Evolutionary conservation across 2,113 vertebrate species (phyloP).

Genomic region (Corydoras sp.): DNA sequence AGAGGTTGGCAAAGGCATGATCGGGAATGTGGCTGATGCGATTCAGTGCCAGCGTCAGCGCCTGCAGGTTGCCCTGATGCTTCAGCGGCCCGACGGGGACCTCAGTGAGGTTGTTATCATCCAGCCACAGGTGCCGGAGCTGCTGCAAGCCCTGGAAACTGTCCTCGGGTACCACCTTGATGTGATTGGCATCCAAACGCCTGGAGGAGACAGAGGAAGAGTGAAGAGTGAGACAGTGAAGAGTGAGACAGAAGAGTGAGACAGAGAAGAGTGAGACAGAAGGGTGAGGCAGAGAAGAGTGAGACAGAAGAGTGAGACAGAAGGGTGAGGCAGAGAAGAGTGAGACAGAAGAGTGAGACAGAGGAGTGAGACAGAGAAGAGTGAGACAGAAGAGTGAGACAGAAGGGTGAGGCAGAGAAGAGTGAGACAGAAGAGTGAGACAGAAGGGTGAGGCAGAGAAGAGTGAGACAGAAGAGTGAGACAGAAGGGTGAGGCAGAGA

Average conservation of each 20-base stretch:
- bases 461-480: too few relatives aligned
- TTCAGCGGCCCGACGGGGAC: slow-evolving; percentile 81
- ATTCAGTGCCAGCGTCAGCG: slow-evolving; percentile 89
- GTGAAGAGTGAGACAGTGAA: too few relatives aligned
- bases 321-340: background rate
- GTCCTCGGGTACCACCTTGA: slow-evolving; percentile 82
- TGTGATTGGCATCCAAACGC: slow-evolving; percentile 94
- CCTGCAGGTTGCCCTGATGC: slow-evolving; percentile 87
- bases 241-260: background rate
- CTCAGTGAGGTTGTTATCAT: slow-evolving; percentile 87
- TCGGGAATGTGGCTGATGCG: slow-evolving; percentile 84
- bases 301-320: too few relatives aligned
- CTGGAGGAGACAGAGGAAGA: slow-evolving; percentile 50
- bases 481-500: background rate
- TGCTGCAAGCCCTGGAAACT: slow-evolving; percentile 91
- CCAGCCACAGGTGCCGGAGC: slow-evolving; percentile 92
- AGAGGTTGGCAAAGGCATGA: slow-evolving; percentile 90
- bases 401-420: background rate
- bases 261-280: too few relatives aligned
- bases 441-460: background rate
- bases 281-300: background rate
- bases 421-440: too few relatives aligned
- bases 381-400: too few relatives aligned
- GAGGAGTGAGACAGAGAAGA: background rate
- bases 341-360: too few relatives aligned